Evolutionary conservation across 2,113 vertebrate genomes (phyloP).

Genomic region (Centropus bengalensis): DNA sequence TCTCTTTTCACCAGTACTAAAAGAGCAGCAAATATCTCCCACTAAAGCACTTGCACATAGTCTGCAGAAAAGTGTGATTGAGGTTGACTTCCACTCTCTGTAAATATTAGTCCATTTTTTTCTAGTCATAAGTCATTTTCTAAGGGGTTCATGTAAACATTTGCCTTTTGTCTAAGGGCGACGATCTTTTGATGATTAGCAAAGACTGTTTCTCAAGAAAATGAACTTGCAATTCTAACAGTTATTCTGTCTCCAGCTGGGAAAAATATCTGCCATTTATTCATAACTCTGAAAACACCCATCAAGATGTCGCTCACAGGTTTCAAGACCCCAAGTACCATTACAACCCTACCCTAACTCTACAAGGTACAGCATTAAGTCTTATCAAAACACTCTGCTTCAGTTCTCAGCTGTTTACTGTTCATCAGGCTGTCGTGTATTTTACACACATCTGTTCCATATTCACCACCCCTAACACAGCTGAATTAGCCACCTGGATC

Average conservation of each 20-base stretch:
- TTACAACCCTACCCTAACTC: background rate
- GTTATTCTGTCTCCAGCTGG: constrained; percentile 9
- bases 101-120: background rate
- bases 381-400: background rate
- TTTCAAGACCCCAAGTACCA: background rate
- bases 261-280: background rate
- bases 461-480: background rate
- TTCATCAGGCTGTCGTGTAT: background rate
- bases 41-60: background rate
- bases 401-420: background rate
- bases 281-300: background rate
- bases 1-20: background rate
- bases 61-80: background rate
- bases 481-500: background rate
- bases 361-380: background rate
- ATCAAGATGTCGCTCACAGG: background rate
- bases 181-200: background rate
- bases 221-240: background rate
- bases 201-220: constrained; percentile 3
- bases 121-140: background rate
- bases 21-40: background rate
- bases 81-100: background rate
- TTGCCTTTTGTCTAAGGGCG: background rate
- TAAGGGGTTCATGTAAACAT: background rate
- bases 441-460: background rate